A percentile compares a stretch with the other conserved stretches of the same genome.
These are phyloP conservation scores for Chrysolina haemoptera DNA, from an alignment of 2,888 invertebrate species.

Conservation along the genomic window DNA sequence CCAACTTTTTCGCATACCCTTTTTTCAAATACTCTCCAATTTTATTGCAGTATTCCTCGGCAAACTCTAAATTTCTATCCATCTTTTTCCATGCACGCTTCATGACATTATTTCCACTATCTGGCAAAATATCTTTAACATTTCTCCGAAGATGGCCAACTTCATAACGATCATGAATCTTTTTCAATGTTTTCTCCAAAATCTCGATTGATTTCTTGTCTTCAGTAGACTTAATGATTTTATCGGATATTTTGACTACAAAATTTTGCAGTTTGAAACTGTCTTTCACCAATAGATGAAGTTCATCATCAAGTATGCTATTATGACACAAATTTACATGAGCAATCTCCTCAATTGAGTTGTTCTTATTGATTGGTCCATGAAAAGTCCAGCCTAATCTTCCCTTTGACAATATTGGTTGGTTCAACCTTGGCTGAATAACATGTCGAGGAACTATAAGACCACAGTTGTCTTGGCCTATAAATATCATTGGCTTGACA, in stretches of 20 bases:
- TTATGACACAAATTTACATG: no score
- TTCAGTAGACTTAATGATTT: no score
- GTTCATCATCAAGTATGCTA: no score
- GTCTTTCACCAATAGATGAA: no score
- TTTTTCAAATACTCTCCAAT: neutral
- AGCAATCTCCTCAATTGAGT: no score
- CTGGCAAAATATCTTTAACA: neutral
- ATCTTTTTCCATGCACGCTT: constrained; percentile 3
- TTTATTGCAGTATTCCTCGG: constrained; percentile 31
- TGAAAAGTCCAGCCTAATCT: constrained; percentile 1
- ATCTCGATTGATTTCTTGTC: no score
- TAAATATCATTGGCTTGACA: neutral
- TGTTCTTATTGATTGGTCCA: no score
- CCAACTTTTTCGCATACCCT: constrained; percentile 6
- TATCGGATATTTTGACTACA: no score
- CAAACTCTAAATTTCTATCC: no score
- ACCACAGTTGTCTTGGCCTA: neutral
- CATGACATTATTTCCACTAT: neutral
- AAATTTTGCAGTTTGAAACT: no score
- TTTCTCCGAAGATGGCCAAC: neutral
- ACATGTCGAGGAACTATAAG: neutral
- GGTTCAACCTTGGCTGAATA: neutral
- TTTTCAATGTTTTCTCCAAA: no score
- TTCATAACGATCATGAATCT: neutral
- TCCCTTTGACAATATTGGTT: neutral